These are phyloP conservation scores for Chrysolina americana DNA, from an alignment of 2,888 invertebrate genomes.

Conservation along the genomic window DNA sequence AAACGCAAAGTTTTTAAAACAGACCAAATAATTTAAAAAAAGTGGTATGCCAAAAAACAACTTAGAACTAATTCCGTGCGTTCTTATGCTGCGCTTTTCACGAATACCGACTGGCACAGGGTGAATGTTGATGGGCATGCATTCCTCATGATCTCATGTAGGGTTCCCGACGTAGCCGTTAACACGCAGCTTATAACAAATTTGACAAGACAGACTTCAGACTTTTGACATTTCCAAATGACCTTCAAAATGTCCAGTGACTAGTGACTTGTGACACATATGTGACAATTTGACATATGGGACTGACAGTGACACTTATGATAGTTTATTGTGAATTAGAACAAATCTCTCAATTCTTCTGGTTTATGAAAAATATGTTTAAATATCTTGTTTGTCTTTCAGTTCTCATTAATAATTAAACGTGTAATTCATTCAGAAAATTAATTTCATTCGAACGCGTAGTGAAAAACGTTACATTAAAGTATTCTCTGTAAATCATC, in stretches of 20 bases:
- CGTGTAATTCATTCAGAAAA: not conserved
- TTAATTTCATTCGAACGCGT: not conserved
- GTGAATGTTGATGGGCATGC: too few relatives aligned
- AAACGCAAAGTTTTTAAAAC: too few relatives aligned
- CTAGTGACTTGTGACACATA: too few relatives aligned
- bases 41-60: too few relatives aligned
- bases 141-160: too few relatives aligned
- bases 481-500: not conserved
- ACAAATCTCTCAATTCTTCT: not conserved
- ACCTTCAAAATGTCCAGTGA: not conserved
- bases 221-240: not conserved
- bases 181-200: too few relatives aligned
- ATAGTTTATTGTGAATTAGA: conserved; percentile 12
- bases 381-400: not conserved
- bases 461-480: not conserved
- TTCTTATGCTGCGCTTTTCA: too few relatives aligned
- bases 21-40: too few relatives aligned
- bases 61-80: too few relatives aligned
- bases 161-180: too few relatives aligned
- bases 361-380: not conserved
- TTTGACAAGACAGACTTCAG: not conserved
- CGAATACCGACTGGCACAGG: too few relatives aligned
- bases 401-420: not conserved
- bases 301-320: conserved; percentile 14
- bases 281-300: not conserved